A percentile compares a stretch with the other conserved stretches of the same genome.
These are phyloP conservation scores for Caenorhabditis remanei DNA, from an alignment of 1,140 invertebrate genomes.

Conservation along the genomic window DNA sequence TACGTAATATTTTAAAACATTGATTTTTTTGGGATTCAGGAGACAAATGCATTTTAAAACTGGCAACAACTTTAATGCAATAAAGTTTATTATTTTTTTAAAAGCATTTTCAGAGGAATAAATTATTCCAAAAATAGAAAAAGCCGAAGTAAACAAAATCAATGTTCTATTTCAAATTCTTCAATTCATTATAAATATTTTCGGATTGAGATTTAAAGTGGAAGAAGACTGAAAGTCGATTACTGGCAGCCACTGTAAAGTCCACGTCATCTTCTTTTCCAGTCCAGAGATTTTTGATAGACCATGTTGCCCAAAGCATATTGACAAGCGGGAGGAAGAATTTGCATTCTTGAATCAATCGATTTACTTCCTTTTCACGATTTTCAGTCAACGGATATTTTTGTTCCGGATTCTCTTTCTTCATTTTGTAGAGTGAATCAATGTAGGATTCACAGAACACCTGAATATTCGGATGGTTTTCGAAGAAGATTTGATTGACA, in stretches of 20 bases:
- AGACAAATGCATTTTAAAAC: too few species aligned
- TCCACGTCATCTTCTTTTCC: background rate
- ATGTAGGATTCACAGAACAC: constrained; percentile 14
- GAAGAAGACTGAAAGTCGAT: background rate
- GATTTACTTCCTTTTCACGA: background rate
- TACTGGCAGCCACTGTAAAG: background rate
- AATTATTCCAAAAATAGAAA: too few species aligned
- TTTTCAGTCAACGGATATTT: constrained; percentile 12
- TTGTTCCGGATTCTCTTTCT: constrained; percentile 3
- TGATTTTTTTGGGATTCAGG: too few species aligned
- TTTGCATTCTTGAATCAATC: constrained; percentile 2
- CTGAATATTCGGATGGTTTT: constrained; percentile 17
- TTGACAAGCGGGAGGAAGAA: constrained; percentile 26
- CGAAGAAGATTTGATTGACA: constrained; percentile 1
- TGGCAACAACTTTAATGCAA: too few species aligned
- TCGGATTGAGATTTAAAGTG: constrained; percentile 14
- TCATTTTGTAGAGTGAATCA: constrained; percentile 10
- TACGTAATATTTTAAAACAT: too few species aligned
- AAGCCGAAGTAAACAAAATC: too few species aligned
- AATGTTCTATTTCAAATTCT: background rate
- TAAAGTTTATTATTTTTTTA: too few species aligned
- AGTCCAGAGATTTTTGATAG: background rate
- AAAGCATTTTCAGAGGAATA: too few species aligned
- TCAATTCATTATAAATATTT: background rate
- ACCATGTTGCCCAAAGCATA: constrained; percentile 12